Evolutionary conservation across 30 jellyfish, hydroid and myxozoan species (phyloP).

Genomic region (Rhopilema esculentum): DNA sequence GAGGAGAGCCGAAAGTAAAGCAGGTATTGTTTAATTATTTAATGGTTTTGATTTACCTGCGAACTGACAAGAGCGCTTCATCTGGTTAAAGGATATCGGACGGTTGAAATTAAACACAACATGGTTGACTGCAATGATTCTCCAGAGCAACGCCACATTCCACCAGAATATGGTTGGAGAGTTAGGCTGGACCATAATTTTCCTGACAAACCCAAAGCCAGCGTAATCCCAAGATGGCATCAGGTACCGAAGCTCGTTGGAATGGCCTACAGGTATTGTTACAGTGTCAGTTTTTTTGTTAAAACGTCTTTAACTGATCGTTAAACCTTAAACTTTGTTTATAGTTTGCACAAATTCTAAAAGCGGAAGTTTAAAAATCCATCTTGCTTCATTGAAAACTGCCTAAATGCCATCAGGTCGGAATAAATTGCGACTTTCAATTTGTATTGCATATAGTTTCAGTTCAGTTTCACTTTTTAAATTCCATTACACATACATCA

Average conservation of each 20-base stretch:
- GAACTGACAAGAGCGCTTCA: not conserved
- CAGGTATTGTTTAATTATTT: conserved; percentile 29
- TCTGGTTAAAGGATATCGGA: not conserved
- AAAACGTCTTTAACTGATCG: no score
- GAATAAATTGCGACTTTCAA: no score
- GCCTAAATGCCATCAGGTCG: no score
- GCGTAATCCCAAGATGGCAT: conserved; percentile 93
- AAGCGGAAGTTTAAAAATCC: no score
- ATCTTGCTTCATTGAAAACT: no score
- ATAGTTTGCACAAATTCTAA: no score
- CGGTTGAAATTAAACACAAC: not conserved
- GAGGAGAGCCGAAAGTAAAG: conserved; percentile 1
- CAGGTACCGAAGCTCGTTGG: conserved; percentile 97
- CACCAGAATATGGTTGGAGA: conserved; percentile 96
- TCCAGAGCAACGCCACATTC: conserved; percentile 68
- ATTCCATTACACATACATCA: no score
- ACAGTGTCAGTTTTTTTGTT: not conserved
- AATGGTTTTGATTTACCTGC: conserved; percentile 16
- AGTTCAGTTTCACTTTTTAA: no score
- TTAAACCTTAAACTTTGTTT: no score
- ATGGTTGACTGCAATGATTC: conserved; percentile 13
- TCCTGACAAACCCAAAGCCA: conserved; percentile 94
- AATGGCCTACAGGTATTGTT: conserved; percentile 90
- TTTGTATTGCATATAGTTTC: no score
- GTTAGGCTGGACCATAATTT: conserved; percentile 87